A percentile compares a stretch with the other conserved stretches of the same genome.
phyloP scores from a whole-genome alignment of 2,888 invertebrate species.

The Serripes groenlandicus region DNA sequence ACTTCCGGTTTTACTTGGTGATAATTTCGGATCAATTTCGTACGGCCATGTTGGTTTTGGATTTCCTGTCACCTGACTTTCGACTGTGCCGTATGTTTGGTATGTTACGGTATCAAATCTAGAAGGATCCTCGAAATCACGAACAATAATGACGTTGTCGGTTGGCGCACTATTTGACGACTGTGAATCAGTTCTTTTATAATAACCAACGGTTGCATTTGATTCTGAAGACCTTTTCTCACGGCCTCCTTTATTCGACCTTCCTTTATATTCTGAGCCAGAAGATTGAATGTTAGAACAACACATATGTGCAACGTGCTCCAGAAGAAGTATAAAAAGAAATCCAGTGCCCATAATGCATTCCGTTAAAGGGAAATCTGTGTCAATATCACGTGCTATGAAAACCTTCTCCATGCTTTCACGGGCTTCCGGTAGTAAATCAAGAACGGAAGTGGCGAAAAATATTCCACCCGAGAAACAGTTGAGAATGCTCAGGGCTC shows the following conservation, averaged over 20 bases:
- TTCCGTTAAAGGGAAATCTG: slow-evolving; percentile 61
- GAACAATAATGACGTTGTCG: not conserved
- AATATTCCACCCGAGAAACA: slow-evolving; percentile 86
- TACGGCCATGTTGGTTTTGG: slow-evolving; percentile 31
- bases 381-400: slow-evolving; percentile 37
- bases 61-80: slow-evolving; percentile 5
- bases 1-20: not conserved
- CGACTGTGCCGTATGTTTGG: slow-evolving; percentile 40
- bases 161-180: not conserved
- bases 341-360: slow-evolving; percentile 58
- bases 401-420: slow-evolving; percentile 75
- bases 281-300: not conserved
- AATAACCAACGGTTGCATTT: not conserved
- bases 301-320: slow-evolving; percentile 44
- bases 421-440: slow-evolving; percentile 85
- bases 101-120: slow-evolving; percentile 31
- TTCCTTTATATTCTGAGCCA: not conserved
- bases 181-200: not conserved
- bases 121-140: slow-evolving; percentile 42
- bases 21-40: not conserved
- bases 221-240: not conserved
- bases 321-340: slow-evolving; percentile 49
- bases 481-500: slow-evolving; percentile 67
- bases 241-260: not conserved
- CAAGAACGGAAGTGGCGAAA: slow-evolving; percentile 85